These are phyloP conservation scores for Tenualosa thibaudeaui DNA, from an alignment of 2,797 vertebrate genomes.

Conservation along the genomic window DNA sequence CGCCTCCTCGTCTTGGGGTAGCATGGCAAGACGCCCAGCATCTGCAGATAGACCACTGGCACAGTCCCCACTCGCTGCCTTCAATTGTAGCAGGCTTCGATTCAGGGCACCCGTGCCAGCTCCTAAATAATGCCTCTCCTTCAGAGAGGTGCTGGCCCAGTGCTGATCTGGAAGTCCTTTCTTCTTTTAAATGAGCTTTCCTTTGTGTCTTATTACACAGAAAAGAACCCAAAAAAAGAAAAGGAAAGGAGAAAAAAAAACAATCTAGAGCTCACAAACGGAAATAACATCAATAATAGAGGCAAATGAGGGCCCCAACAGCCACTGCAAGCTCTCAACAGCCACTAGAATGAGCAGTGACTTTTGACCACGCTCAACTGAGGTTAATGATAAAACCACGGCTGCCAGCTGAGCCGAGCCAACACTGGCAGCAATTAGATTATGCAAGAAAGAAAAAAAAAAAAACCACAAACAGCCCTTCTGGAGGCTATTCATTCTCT, in stretches of 20 bases:
- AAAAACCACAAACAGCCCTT: neutral
- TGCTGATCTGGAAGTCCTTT: neutral
- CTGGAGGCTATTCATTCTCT: neutral
- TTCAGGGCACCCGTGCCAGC: neutral
- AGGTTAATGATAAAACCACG: slow-evolving; percentile 64
- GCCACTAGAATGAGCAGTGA: slow-evolving; percentile 33
- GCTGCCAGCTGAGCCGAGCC: slow-evolving; percentile 44
- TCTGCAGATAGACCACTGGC: slow-evolving; percentile 13
- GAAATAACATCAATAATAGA: neutral
- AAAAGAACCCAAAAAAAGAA: neutral
- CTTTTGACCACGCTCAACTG: slow-evolving; percentile 51
- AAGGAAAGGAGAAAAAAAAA: neutral
- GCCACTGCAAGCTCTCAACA: neutral
- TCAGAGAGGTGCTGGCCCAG: slow-evolving; percentile 3
- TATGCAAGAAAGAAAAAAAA: neutral
- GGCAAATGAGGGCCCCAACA: slow-evolving; percentile 1
- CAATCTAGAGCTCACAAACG: neutral
- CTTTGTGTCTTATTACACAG: slow-evolving; percentile 1
- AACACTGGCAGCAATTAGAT: slow-evolving; percentile 5
- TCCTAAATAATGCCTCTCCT: slow-evolving; percentile 5
- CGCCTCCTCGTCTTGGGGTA: neutral
- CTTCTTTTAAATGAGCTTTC: neutral
- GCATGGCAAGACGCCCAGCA: slow-evolving; percentile 20
- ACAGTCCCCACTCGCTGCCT: slow-evolving; percentile 11
- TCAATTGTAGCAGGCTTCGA: neutral